Evolutionary conservation across 2,113 vertebrate genomes (phyloP), one percentile per base, ranked within the genome.

Genomic region (Phalacrocorax brasilianus): DNA sequence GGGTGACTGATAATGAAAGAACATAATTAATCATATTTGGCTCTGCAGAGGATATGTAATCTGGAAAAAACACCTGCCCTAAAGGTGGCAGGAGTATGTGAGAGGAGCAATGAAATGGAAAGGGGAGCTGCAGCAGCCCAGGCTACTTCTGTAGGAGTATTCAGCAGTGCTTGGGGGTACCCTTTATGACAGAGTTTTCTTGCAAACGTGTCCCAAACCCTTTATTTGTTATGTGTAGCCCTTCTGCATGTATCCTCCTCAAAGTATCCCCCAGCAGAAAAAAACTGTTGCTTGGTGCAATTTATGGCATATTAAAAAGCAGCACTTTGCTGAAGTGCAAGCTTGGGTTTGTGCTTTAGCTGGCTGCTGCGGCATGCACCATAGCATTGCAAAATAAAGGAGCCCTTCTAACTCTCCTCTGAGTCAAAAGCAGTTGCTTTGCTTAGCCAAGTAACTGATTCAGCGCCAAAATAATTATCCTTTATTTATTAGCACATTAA

Each of bases 11-110:
- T 95, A 97, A 95, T 96, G 93, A 93, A 96, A 95, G 89, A 91
- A 95, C 26, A 23, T 89, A 97, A 97, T 95, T 95, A 97, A 97
- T 97, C 50, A n/a, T 93, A 92, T 97, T 95, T 97, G 85, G 27
- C 55, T 96, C 70, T 84, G 82, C 35, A 87, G 87, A 95, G 91
- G 73, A 59, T 95, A 44, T 94, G 83, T 95, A 95, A 91, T 94
- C 91, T 91, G 91, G 62, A 89, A 79, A 61, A 94, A 97, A 97
- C 66, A 92, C 70, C 81, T 96, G 91, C 81, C 62, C 91, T 83
- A 58, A 82, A 73, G 80, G 89, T 91, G 61, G 75, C 83, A 49
- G 91, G 74, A 93, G 45, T 84, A 77, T 7, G 12, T 62, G 76
- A 89, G 38, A 88, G 49, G 84, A 93, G 74, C 72, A 78, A 38